Base-by-base conservation (phyloP, 37 sponge, comb jelly and placozoan genomes). In the Haliclona indistincta region DNA sequence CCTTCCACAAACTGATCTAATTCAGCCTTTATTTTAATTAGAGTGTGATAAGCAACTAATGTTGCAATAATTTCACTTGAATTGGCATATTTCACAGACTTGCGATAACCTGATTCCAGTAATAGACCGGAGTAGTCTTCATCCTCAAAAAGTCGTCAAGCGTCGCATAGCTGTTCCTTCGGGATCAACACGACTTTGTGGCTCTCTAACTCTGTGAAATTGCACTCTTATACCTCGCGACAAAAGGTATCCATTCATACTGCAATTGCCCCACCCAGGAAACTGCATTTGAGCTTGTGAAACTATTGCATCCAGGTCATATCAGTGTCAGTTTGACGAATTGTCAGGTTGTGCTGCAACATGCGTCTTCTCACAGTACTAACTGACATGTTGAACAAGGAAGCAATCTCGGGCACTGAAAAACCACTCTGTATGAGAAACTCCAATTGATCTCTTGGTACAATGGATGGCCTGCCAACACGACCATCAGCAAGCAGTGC, bases 151-250 rank as follows among this genome's bases (percentile, higher is more conserved):
- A 37, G 23, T 36, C n/a, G 15, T 41, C 51, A 67, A 29, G 10
- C 76, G 25, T 19, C 76, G 54, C 53, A 83, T 36, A 34, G 64
- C 25, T 28, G 54, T 36, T 35, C 76, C 74, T 22, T 73, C 84
- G 15, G 75, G 84, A 36, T 83, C 75, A 42, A 83, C 65, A n/a
- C 84, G 40, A 35, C 69, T 40, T 32, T 73, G 75, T 40, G 84
- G 65, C 19, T 75, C 69, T 64, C 56, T 37, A 2, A 80, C 63
- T 5, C 73, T 63, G 19, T 17, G 20, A 36, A 26, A 38, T 23
- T 72, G 80, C 25, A 80, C 63, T 26, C 73, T 29, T 17, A 68
- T 43, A 67, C 80, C 44, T n/a, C 35, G 62, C 6, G 13, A 7
- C 7, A 56, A 5, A 3, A 79, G 25, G 52, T 44, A 32, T 6